Percentiles rank a stretch among this genome's conserved stretches.
Evolutionary conservation across 1,140 invertebrate genomes (phyloP).

Genomic region (Gonioctena quinquepunctata): DNA sequence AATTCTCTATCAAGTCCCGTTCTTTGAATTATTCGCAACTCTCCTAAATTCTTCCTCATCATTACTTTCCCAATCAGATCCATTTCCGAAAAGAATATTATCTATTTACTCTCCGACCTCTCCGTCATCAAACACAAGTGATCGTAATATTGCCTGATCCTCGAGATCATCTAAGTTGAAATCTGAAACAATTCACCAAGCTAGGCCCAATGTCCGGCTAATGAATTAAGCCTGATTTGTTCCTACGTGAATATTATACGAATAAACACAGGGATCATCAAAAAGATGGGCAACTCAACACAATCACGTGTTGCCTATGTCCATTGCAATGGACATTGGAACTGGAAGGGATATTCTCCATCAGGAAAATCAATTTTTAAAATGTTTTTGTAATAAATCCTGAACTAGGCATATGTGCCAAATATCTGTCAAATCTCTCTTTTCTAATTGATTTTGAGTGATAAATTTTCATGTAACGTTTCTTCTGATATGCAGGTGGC

Average conservation of each 20-base stretch:
- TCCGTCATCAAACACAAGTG: conserved; percentile 9
- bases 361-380: too few species aligned
- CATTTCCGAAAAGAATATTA: conserved; percentile 1
- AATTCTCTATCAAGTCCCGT: not conserved
- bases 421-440: too few species aligned
- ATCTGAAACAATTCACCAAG: conserved; percentile 3
- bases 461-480: too few species aligned
- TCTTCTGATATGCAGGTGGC: too few species aligned
- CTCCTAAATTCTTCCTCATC: not conserved
- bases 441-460: too few species aligned
- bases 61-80: conserved; percentile 7
- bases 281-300: not conserved
- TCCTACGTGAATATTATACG: not conserved
- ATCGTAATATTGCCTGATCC: not conserved
- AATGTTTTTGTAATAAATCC: too few species aligned
- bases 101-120: not conserved
- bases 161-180: conserved; percentile 6
- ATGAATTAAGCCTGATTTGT: not conserved
- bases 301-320: not conserved
- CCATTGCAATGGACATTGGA: not conserved
- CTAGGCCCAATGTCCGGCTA: conserved; percentile 6
- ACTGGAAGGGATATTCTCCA: too few species aligned
- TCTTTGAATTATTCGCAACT: not conserved
- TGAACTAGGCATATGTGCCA: too few species aligned
- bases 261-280: not conserved